These are phyloP conservation scores for Dasyprocta punctata DNA, from an alignment of 2,113 vertebrate genomes.

Conservation along the genomic window DNA sequence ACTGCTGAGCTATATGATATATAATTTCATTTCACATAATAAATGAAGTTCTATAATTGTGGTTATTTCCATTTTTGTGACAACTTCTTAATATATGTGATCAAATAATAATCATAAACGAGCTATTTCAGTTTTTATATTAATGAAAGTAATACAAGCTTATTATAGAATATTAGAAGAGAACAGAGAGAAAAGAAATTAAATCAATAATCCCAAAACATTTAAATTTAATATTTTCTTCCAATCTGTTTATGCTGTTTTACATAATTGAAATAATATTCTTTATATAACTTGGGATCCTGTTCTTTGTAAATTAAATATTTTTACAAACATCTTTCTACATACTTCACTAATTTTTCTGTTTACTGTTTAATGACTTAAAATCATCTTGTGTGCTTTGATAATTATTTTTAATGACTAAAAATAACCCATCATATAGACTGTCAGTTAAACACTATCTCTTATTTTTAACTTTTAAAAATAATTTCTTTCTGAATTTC, in stretches of 20 bases:
- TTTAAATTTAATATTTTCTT: constrained; percentile 69
- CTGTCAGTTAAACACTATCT: background rate
- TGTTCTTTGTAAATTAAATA: constrained; percentile 43
- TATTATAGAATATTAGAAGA: constrained; percentile 66
- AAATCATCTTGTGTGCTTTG: constrained; percentile 51
- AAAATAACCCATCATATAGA: background rate
- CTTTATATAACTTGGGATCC: constrained; percentile 45
- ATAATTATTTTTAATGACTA: constrained; percentile 63
- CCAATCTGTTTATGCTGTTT: constrained; percentile 50
- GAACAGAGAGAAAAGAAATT: constrained; percentile 65
- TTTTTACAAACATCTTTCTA: constrained; percentile 57
- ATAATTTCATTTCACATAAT: constrained; percentile 40
- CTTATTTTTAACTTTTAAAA: constrained; percentile 43
- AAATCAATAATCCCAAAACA: constrained; percentile 67
- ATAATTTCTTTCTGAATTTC: constrained; percentile 61
- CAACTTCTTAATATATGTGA: constrained; percentile 65
- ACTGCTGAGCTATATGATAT: background rate
- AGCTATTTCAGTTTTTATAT: constrained; percentile 67
- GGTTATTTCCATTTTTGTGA: constrained; percentile 69
- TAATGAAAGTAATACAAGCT: constrained; percentile 62
- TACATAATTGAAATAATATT: constrained; percentile 53
- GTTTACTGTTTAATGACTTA: constrained; percentile 55
- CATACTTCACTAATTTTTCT: constrained; percentile 48
- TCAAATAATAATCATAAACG: constrained; percentile 69
- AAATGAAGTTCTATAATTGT: constrained; percentile 47